A percentile compares a stretch with the other conserved stretches of the same genome.
Conservation (phyloP, 2,113 vertebrate species). For the Tetraodon nigroviridis region DNA sequence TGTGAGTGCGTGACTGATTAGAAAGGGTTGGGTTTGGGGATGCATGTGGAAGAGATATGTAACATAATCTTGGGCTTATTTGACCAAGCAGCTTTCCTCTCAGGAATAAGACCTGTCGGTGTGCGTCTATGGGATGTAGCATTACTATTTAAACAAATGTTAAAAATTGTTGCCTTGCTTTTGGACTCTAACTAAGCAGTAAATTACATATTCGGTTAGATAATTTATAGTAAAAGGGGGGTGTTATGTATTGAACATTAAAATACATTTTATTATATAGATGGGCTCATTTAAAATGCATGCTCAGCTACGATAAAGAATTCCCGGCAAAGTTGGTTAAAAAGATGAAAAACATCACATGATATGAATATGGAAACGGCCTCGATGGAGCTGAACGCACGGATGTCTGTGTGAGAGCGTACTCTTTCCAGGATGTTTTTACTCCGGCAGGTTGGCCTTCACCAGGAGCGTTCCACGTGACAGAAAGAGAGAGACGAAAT, state of each 20-base stretch:
- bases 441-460: conserved; percentile 13
- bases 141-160: too few relatives aligned
- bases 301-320: background rate
- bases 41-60: background rate
- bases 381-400: background rate
- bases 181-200: too few relatives aligned
- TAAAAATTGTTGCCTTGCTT: too few relatives aligned
- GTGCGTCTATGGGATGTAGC: too few relatives aligned
- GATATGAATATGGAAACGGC: too few relatives aligned
- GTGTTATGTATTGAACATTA: background rate
- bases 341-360: too few relatives aligned
- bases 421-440: conserved; percentile 8
- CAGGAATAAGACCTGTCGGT: too few relatives aligned
- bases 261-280: background rate
- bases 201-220: too few relatives aligned
- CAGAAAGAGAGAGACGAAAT: background rate
- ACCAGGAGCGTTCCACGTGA: conserved; percentile 16
- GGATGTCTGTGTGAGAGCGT: background rate
- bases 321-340: too few relatives aligned
- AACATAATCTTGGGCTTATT: background rate
- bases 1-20: conserved; percentile 29
- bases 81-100: background rate
- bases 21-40: conserved; percentile 17
- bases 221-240: background rate
- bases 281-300: conserved; percentile 3